Evolutionary conservation across 1,140 invertebrate genomes (phyloP), one percentile per base, ranked within the genome.

Genomic region (Eulimnadia texana): DNA sequence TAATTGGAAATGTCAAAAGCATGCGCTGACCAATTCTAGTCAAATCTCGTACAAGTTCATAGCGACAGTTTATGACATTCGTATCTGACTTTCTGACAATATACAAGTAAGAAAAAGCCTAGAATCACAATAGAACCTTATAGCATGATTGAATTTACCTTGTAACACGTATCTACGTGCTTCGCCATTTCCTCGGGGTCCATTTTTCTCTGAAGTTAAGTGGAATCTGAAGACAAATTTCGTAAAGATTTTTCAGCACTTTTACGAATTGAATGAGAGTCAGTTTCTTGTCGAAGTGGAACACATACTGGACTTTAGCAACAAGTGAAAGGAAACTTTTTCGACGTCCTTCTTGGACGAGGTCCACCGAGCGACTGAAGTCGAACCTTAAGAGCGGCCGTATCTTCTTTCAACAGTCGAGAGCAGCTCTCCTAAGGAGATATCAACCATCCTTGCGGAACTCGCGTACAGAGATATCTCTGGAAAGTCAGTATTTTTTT

Each of bases 101-200:
- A 6, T 42, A 42, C 16, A 42, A 42, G 33, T 42, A 42, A 42
- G 16, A 42, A 9, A 6, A 9, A 42, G 33, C 6, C 33, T 16
- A 16, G 6, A 16, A 16, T 42, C 6, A 42, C 16, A 16, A 42
- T 42, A 42, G 33, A 42, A 42, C 16, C 33, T 16, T 42, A 9
- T 16, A 42, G 6, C 33, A 42, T 6, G 16, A 6, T 6, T 6
- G 33, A 61, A 42, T 22, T 11, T 64, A 64, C 63, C 63, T 64
- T 64, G 60, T 64, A 64, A 56, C 47, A 47, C 20, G 63, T 47
- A 49, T 64, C 63, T 22, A 64, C 59, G 24, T 53, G 28, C 52
- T 62, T 64, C 33, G 63, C 60, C 27, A 64, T 47, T 23, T 64
- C 63, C 61, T 64, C 63, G 49, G 52, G 28, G 24, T 62, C 59